Evolutionary conservation across 2,113 vertebrate genomes (phyloP).

Genomic region (Corapipo altera): DNA sequence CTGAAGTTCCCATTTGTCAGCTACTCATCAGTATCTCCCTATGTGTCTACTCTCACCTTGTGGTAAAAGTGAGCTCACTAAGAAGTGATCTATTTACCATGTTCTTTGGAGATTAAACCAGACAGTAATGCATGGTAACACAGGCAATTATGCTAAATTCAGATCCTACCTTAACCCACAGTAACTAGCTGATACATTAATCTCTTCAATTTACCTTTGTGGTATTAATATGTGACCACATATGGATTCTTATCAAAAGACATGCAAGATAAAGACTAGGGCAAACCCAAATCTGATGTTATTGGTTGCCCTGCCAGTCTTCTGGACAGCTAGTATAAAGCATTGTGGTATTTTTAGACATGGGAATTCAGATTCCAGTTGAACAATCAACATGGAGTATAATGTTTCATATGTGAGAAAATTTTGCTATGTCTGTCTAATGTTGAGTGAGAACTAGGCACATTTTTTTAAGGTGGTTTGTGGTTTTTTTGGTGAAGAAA

Average conservation of each 20-base stretch:
- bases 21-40: neutral
- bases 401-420: neutral
- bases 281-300: neutral
- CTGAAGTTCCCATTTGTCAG: neutral
- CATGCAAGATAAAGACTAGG: neutral
- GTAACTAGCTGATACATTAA: neutral
- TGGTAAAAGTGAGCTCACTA: neutral
- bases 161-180: neutral
- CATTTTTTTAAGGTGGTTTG: neutral
- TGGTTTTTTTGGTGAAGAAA: neutral
- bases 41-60: neutral
- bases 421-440: neutral
- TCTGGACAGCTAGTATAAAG: neutral
- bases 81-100: neutral
- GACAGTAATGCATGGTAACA: neutral
- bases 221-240: neutral
- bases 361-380: neutral
- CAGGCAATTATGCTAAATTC: neutral
- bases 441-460: neutral
- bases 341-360: neutral
- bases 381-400: neutral
- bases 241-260: neutral
- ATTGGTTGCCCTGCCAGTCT: neutral
- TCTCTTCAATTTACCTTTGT: neutral
- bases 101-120: neutral